Base-by-base conservation (phyloP, 30 jellyfish, hydroid and myxozoan species). In the Chrysaora quinquecirrha region DNA sequence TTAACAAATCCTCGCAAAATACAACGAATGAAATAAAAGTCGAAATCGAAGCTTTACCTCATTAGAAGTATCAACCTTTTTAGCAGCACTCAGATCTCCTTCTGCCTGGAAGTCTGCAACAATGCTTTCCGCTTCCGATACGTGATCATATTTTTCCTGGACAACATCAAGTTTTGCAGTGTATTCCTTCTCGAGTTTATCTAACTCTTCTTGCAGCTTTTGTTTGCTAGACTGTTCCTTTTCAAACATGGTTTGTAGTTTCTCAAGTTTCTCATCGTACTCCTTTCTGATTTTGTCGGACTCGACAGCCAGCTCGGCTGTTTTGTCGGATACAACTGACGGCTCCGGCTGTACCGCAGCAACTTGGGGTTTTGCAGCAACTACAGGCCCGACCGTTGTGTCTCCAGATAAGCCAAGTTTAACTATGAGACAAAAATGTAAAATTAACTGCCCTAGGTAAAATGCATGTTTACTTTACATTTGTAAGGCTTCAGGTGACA, bases 171-270 rank as follows among this genome's bases (percentile, higher is more conserved):
- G 95, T 63, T 66, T 75, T 19, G 38, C 89, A 30, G 76, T 71
- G 69, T 85, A 85, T 63, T 91, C 98, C 43, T 80, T 48, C 76
- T 81, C 89, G 16, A 91, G 89, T 54, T 81, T 82, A 12, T 78
- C 94, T 1, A 91, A 89, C 25, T 91, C 96, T 28, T 86, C 91
- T 25, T 77, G 95, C 32, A 94, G 89, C 60, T 87, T 82, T 47
- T 94, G 90, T 75, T 94, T 94, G 65, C 95, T 94, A 23, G 87
- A 64, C 63, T 94, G 95, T 63, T 87, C 99, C 7, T 87, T 87
- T 34, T 94, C 96, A 66, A 14, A 94, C 88, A 63, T 82, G 61
- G 63, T 27, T 73, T 94, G 95, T 90, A 94, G 30, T 30, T 68
- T 73, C 20, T 60, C 31, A 61, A 94, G 78, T 71, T 94, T 94